phyloP scores from a whole-genome alignment of 2,888 invertebrate species.

The Odontocerum albicorne region DNA sequence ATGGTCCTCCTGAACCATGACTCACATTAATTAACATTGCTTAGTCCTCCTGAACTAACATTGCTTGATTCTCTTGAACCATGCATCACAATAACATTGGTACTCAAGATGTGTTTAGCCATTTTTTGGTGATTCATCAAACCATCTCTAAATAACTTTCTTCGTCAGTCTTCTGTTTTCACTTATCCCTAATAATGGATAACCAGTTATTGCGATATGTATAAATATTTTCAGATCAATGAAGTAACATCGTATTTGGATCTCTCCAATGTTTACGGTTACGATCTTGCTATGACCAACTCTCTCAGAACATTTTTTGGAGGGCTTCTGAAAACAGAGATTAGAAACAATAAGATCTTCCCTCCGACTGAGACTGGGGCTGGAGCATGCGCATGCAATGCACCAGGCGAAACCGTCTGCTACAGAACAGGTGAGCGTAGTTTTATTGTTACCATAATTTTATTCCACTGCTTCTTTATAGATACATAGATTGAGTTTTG shows the following conservation, averaged over 20 bases:
- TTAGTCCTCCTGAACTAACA: too few relatives aligned
- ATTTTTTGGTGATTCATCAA: too few relatives aligned
- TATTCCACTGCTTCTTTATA: constrained; percentile 46
- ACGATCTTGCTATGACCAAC: constrained; percentile 35
- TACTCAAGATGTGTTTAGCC: too few relatives aligned
- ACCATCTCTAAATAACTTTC: too few relatives aligned
- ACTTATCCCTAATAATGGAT: too few relatives aligned
- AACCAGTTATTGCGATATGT: background rate
- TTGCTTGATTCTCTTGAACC: too few relatives aligned
- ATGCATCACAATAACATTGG: too few relatives aligned
- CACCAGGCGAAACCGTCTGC: background rate
- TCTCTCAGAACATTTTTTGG: constrained; percentile 38
- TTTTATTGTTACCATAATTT: constrained; percentile 43
- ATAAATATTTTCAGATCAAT: constrained; percentile 33
- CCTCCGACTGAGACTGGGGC: constrained; percentile 35
- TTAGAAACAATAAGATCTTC: constrained; percentile 37
- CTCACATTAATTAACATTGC: too few relatives aligned
- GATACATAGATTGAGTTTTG: too few relatives aligned
- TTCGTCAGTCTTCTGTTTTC: too few relatives aligned
- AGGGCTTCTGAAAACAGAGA: constrained; percentile 39
- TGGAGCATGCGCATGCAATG: background rate
- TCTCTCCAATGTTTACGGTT: constrained; percentile 43
- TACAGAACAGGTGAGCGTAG: constrained; percentile 42
- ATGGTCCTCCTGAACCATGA: too few relatives aligned
- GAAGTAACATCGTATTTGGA: constrained; percentile 41